Base-by-base conservation (phyloP, 2,113 vertebrate species). In the Urocynchramus pylzowi region DNA sequence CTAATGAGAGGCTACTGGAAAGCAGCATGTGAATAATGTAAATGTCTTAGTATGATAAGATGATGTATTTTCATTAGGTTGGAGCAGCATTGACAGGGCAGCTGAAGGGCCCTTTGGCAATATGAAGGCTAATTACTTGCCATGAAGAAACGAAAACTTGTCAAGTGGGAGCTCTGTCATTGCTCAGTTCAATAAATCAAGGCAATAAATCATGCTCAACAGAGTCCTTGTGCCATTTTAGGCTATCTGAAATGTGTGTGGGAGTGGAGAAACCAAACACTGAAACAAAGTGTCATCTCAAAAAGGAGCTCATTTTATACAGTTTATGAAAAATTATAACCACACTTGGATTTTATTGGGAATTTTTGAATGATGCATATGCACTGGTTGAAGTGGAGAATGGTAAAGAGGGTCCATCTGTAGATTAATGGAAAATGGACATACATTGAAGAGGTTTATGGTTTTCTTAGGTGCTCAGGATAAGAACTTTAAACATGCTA, bases 51-150 rank as follows among this genome's bases (percentile, higher is more conserved):
- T 53, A 52, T 94, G 97, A 81, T 93, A 89, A 96, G 83, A 92
- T 27, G 14, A 35, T 96, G 95, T 94, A 79, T 96, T 96, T 89
- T 97, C 80, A 73, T 97, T 94, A 95, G 89, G 44, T 65, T 96
- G 89, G 70, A 93, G 90, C 91, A 89, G 91, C 90, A 90, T 65
- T 97, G 93, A 97, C 95, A 95, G 93, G 94, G 87, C 94, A 97
- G 89, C 94, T 97, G 96, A 97, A 95, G 95, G 95, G 85, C 96
- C 97, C 97, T 92, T 98, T 98, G 97, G 98, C 97, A 97, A 96
- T 63, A 91, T 61, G 94, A 97, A 97, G 80, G 97, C 97, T 98
- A 98, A 98, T 98, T 98, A 97, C 97, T 98, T 95, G 95, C 96
- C 96, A 82, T 81, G 86, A 97, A 96, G 97, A 95, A 98, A 97